Evolutionary conservation across 2,888 invertebrate species (phyloP).

Genomic region (Eristalis arbustorum): DNA sequence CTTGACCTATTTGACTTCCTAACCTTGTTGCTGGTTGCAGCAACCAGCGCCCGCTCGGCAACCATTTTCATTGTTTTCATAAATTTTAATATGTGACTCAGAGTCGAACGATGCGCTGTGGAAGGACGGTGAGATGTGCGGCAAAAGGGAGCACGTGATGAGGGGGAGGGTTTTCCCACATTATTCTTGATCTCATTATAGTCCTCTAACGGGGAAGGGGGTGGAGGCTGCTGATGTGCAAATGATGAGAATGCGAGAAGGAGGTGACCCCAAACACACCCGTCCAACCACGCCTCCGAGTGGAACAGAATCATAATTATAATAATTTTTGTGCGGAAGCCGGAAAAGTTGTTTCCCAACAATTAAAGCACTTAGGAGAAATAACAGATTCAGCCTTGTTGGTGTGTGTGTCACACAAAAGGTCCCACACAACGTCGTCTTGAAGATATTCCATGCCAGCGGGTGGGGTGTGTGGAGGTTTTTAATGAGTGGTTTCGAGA

Average conservation of each 20-base stretch:
- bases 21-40: conserved; percentile 5
- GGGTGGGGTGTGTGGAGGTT: background rate
- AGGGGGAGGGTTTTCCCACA: background rate
- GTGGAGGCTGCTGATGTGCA: conserved; percentile 12
- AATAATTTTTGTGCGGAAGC: conserved; percentile 10
- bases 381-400: background rate
- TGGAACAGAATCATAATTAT: conserved; percentile 17
- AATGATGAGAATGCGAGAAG: conserved; percentile 22
- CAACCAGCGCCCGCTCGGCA: background rate
- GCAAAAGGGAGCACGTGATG: background rate
- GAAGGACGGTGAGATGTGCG: background rate
- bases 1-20: conserved; percentile 47
- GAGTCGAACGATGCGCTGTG: background rate
- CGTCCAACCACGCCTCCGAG: background rate
- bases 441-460: background rate
- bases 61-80: conserved; percentile 26
- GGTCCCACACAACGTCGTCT: background rate
- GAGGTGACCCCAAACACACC: background rate
- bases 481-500: background rate
- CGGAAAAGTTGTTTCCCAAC: conserved; percentile 23
- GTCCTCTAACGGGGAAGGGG: conserved; percentile 2
- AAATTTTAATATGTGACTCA: conserved; percentile 34
- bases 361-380: conserved; percentile 38
- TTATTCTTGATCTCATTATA: conserved; percentile 34
- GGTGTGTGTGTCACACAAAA: background rate